These are phyloP conservation scores for Drosophila rellima DNA, from an alignment of 2,888 invertebrate genomes.

Conservation along the genomic window DNA sequence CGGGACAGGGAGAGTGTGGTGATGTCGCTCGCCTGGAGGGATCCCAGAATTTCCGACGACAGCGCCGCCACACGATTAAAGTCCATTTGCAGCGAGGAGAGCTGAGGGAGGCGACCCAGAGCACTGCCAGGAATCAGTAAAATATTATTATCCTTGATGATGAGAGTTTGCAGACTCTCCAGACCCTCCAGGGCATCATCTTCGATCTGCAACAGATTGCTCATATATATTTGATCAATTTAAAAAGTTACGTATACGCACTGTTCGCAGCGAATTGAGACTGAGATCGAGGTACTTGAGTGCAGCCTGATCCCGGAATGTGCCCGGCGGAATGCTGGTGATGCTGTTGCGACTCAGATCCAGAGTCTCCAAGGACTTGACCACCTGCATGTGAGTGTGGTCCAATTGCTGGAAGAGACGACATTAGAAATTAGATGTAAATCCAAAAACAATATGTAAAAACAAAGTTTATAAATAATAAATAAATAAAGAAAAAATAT, in stretches of 20 bases:
- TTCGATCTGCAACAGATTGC: conserved; percentile 89
- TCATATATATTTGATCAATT: not conserved
- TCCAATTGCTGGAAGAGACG: conserved; percentile 89
- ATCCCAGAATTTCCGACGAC: conserved; percentile 91
- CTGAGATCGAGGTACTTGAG: conserved; percentile 92
- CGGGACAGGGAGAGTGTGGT: conserved; percentile 91
- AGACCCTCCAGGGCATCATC: conserved; percentile 95
- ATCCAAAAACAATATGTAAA: too few relatives aligned
- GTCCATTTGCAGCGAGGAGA: conserved; percentile 91
- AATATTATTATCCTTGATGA: conserved; percentile 95
- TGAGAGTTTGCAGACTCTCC: conserved; percentile 90
- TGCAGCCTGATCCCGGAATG: conserved; percentile 91
- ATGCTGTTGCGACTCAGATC: conserved; percentile 95
- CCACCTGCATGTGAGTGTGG: conserved; percentile 89
- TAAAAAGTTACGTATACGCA: conserved; percentile 86
- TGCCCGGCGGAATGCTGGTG: conserved; percentile 92
- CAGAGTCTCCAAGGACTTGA: conserved; percentile 90
- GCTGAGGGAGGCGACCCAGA: conserved; percentile 91
- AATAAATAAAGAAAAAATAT: too few relatives aligned
- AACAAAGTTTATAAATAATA: too few relatives aligned
- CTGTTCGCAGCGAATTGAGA: conserved; percentile 94
- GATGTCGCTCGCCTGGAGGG: conserved; percentile 89
- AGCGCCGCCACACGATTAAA: conserved; percentile 95
- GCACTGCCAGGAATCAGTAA: conserved; percentile 94
- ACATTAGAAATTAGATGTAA: not conserved